Evolutionary conservation across 2,888 invertebrate species (phyloP).

Genomic region (Lottia scabra): DNA sequence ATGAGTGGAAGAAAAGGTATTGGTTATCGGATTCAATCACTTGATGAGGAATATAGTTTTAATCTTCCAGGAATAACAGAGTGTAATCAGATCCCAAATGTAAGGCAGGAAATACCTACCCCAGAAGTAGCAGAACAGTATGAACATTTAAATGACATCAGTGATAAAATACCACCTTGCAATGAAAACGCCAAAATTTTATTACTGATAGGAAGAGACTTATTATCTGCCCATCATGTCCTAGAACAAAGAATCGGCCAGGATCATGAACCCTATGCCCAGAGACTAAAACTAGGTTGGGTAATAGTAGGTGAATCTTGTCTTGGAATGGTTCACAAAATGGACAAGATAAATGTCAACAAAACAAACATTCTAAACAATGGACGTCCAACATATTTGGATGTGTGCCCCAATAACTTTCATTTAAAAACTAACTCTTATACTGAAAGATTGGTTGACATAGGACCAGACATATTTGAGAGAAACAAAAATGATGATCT

Average conservation of each 20-base stretch:
- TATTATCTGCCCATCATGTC: slow-evolving; percentile 9
- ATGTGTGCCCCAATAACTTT: slow-evolving; percentile 8
- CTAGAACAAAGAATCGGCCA: slow-evolving; percentile 11
- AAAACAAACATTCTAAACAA: slow-evolving; percentile 8
- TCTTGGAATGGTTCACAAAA: slow-evolving; percentile 10
- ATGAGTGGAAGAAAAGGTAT: too few species aligned
- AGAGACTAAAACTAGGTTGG: slow-evolving; percentile 16
- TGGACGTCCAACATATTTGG: slow-evolving; percentile 7
- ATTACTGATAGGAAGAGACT: slow-evolving; percentile 10
- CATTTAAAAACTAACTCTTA: not conserved
- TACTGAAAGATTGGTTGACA: not conserved
- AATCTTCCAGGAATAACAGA: too few species aligned
- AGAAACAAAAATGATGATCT: not conserved
- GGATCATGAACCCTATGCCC: slow-evolving; percentile 9
- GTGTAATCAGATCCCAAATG: too few species aligned
- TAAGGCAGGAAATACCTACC: too few species aligned
- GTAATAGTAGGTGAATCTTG: slow-evolving; percentile 17
- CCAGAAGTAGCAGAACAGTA: too few species aligned
- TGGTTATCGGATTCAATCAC: too few species aligned
- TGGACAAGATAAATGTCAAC: slow-evolving; percentile 15
- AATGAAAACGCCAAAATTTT: too few species aligned
- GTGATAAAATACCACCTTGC: too few species aligned
- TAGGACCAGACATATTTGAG: not conserved
- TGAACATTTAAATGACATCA: too few species aligned
- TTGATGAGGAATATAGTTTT: too few species aligned